Evolutionary conservation across 2,113 vertebrate genomes (phyloP), one percentile per base, ranked within the genome.

Genomic region (Oceanites oceanicus): DNA sequence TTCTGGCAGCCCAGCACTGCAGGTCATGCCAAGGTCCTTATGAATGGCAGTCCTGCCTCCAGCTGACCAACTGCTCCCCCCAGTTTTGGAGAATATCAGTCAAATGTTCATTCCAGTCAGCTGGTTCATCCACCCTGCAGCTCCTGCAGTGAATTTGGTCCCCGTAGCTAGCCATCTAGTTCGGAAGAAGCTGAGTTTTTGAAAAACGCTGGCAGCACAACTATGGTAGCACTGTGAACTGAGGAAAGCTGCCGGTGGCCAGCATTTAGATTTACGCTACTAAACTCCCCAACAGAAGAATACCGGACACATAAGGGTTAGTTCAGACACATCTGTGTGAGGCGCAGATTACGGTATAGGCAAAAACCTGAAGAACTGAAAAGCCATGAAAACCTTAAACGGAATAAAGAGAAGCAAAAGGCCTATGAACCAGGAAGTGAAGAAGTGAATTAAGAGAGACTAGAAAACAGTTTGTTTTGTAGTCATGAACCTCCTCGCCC

Each of bases 381-480:
- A 25, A 84, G 29, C 23, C 14, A 30, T 8, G 34, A 78, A 94
- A 74, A 34, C 14, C 11, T 29, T 49, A 44, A 80, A 16, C 56
- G 56, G 12, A 91, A 80, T 0, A 74, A 29, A 38, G 0, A 83
- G 40, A 52, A 56, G 47, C 34, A 86, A 85, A 92, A 88, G 38
- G 47, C 29, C 21, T 38, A 53, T 18, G 55, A 92, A 81, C 40
- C 63, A 74, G 32, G 8, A 89, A 94, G 27, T 27, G 4, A 79
- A 91, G 45, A 67, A 66, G 26, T 63, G 18, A 89, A 50, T 81
- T 83, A 70, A 53, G 32, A 86, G 38, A 86, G 47, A 72, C 44
- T 71, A 82, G 30, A 75, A 94, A 92, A 75, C 47, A 77, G 79
- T 84, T 88, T 88, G 53, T 72, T 92, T 89, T 72, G 32, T 38